These are phyloP conservation scores for Cebidichthys violaceus DNA, from an alignment of 2,113 vertebrate species.

Conservation along the genomic window DNA sequence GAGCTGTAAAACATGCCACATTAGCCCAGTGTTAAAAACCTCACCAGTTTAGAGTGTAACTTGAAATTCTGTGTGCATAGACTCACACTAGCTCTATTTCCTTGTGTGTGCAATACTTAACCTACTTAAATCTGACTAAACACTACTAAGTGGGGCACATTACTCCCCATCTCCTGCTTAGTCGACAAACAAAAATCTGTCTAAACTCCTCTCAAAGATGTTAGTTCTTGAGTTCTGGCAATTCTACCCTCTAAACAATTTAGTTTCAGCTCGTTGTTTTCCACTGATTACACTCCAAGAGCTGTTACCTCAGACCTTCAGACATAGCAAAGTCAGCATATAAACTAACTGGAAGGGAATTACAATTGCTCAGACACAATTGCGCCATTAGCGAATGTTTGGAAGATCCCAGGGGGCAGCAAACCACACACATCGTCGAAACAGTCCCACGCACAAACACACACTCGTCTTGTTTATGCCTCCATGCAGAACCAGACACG, in stretches of 20 bases:
- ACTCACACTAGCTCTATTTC: neutral
- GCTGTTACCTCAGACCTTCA: conserved; percentile 51
- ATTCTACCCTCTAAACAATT: conserved; percentile 62
- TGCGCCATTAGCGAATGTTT: conserved; percentile 64
- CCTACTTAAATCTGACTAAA: conserved; percentile 48
- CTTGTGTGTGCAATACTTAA: conserved; percentile 19
- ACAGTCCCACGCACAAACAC: conserved; percentile 50
- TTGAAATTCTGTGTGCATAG: neutral
- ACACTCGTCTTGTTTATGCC: conserved; percentile 72
- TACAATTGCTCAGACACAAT: conserved; percentile 62
- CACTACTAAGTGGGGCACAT: conserved; percentile 17
- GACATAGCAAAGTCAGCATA: conserved; percentile 53
- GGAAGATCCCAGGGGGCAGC: conserved; percentile 61
- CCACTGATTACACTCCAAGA: conserved; percentile 44
- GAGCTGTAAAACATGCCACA: conserved; percentile 51
- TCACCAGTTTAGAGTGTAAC: conserved; percentile 5
- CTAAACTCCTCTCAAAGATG: conserved; percentile 46
- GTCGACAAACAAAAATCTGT: conserved; percentile 43
- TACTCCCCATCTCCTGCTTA: conserved; percentile 26
- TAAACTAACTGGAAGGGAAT: conserved; percentile 62
- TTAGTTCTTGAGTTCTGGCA: conserved; percentile 30
- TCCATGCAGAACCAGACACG: conserved; percentile 73
- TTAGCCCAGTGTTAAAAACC: conserved; percentile 30
- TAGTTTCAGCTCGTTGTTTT: conserved; percentile 50
- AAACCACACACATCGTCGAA: conserved; percentile 51